Base-by-base conservation (phyloP, 1,140 invertebrate genomes). In the Trichonephila clavipes region DNA sequence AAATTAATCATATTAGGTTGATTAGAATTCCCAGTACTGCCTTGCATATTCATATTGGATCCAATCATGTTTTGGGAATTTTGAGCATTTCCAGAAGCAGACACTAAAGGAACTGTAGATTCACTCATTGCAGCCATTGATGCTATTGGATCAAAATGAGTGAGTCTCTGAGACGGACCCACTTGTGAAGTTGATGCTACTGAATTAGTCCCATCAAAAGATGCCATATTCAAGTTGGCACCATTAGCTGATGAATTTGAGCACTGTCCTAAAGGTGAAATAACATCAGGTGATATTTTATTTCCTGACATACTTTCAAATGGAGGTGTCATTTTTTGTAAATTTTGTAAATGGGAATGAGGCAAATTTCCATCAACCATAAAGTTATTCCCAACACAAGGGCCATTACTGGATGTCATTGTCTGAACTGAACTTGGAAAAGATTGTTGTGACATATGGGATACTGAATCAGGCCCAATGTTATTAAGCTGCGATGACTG, bases 111-210 rank as follows among this genome's bases (percentile, higher is more conserved):
- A 44, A 91, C 89, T 82, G 93, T 93, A 86, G 94, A 98, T 95
- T 99, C 98, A 87, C 98, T 98, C 98, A 99, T 99, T 95, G 99
- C 98, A 40, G 98, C 98, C 95, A 99, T 96, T 6, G 98, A 99
- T 21, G 98, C 98, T 94, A 99, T 99, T 0, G 98, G 98, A 96
- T 99, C 98, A 96, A 99, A 99, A 95, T 97, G 97, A 88, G 97
- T 81, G 24, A 95, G 86, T 34, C 95, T 40, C 40, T 95, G 95
- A 40, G 92, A 81, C 61, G 85, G 34, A 51, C 83, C 81, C 10
- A 87, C 66, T 81, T 85, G 89, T 28, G 69, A 59, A 91, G 91
- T 28, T 83, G 88, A 72, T 21, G 59, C 24, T 88, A 90, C 83
- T 51, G 89, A 59, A 93, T 51, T 93, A 72, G 28, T 28, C 21